Base-by-base conservation (phyloP, 2,797 vertebrate species). In the Hemitrygon akajei region DNA sequence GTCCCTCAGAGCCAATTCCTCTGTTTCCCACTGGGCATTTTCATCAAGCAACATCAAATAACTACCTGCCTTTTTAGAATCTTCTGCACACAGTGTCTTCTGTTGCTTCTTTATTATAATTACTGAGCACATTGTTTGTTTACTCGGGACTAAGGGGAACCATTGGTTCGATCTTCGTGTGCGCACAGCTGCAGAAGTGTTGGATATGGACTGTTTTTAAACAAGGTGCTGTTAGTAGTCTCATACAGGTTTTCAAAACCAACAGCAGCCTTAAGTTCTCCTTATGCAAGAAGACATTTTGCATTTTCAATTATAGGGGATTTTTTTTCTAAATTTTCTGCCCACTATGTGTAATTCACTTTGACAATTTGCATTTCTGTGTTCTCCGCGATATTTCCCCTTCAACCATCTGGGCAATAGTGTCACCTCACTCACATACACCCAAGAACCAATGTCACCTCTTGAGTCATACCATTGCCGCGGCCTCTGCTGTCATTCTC, bases 311-410 rank as follows among this genome's bases (percentile, higher is more conserved):
- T 86, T 30, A 60, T 86, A 60, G 82, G 82, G 82, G 82, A 86
- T 86, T 86, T 86, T 86, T 86, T 60, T 86, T 86, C 58, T 86
- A 86, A 86, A 60, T 86, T 86, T 86, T 86, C 82, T 60, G 82
- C 82, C 82, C 82, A 86, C 56, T 86, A 5, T 60, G 58, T 30
- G 56, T 60, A 86, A 86, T 86, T 86, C 56, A 60, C 30, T n/a
- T 30, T 63, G 82, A 56, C 16, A 56, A 86, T 86, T 86, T 86
- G 82, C 82, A 86, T 86, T 86, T 86, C 79, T 81, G 58, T 16
- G 11, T 60, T 60, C 12, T 60, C 82, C 10, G 27, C 58, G 6
- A 60, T 63, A 27, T 86, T 86, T 86, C 82, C 82, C 58, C 27
- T n/a, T 27, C 27, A 86, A 86, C 56, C 82, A 86, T n/a, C 82